Evolutionary conservation across 2,797 vertebrate genomes (phyloP), one percentile per base, ranked within the genome.

Genomic region (Graptemys geographica): DNA sequence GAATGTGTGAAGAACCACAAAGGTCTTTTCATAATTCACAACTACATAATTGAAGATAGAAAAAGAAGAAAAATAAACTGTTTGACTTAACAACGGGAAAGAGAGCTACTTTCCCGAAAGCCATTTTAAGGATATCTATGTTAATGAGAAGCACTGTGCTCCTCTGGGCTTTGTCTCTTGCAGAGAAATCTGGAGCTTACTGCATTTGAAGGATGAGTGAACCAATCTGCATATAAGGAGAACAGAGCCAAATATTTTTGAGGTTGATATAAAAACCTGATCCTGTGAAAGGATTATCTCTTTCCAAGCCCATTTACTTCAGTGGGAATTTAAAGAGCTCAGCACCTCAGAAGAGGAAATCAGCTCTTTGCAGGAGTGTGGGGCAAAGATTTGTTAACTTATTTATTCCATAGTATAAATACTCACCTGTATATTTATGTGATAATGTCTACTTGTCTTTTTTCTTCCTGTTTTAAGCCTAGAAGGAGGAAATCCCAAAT

Each of bases 21-120:
- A 95, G 18, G n/a, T 86, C 47, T 87, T 69, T 93, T 81, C 74
- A 49, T 92, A 94, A 92, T 94, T 93, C 65, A 87, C 57, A 86
- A 65, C 49, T 84, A 69, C 31, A 55, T 83, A 90, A 90, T 28
- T 33, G 83, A 89, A 91, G 19, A 28, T 37, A 94, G 57, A 87
- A 90, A 87, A n/a, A 23, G 55, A 96, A 85, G 56, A 81, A 93
- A 95, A 92, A 3, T 10, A 51, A 84, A 80, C 33, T 37, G 81
- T 80, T 89, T 91, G 83, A 62, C 84, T 93, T 96, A 74, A 82
- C 65, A 57, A 1, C 0, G 56, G 85, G 28, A 89, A 94, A 91
- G 6, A 91, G 0, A 16, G 18, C 83, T 87, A 83, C 16, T 85
- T 94, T 90, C 65, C 65, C 84, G 59, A 85, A 96, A 78, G 79